Conservation (phyloP, 1,140 invertebrate genomes). For the Atta colombica region DNA sequence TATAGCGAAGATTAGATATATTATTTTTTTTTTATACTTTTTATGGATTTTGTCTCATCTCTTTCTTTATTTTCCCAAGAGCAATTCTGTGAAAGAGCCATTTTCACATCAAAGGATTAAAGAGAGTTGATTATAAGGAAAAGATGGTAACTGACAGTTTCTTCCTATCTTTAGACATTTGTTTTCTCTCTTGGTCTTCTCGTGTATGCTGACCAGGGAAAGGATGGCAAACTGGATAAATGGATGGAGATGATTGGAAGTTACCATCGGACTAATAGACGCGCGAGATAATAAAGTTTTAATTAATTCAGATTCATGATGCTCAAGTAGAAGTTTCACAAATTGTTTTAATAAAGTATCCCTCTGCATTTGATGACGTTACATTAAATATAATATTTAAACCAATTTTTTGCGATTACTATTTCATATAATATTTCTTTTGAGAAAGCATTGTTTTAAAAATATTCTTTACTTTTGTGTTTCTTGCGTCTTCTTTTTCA, state of each 20-base stretch:
- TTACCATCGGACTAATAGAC: slow-evolving; percentile 50
- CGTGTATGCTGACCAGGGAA: slow-evolving; percentile 78
- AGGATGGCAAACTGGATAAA: slow-evolving; percentile 68
- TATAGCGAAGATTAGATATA: slow-evolving; percentile 16
- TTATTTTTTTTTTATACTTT: slow-evolving; percentile 10
- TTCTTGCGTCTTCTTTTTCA: slow-evolving; percentile 3
- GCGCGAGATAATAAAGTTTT: slow-evolving; percentile 30
- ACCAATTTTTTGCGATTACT: slow-evolving; percentile 17
- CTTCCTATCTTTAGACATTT: slow-evolving; percentile 74
- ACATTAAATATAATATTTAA: not conserved
- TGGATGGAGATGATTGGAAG: slow-evolving; percentile 72
- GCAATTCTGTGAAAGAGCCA: slow-evolving; percentile 20
- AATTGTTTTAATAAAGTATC: not conserved
- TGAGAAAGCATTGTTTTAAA: slow-evolving; percentile 16
- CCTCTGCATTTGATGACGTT: not conserved
- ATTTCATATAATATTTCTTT: not conserved
- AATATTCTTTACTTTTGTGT: not conserved
- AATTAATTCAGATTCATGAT: slow-evolving; percentile 32
- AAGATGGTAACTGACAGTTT: slow-evolving; percentile 74
- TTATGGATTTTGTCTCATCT: slow-evolving; percentile 1
- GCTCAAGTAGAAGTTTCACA: not conserved
- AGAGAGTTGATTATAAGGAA: slow-evolving; percentile 63
- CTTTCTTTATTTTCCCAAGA: slow-evolving; percentile 20
- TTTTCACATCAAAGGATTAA: slow-evolving; percentile 27
- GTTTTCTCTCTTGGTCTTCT: slow-evolving; percentile 71